These are phyloP conservation scores for Bufo gargarizans DNA, from an alignment of 2,113 vertebrate species.

Conservation along the genomic window DNA sequence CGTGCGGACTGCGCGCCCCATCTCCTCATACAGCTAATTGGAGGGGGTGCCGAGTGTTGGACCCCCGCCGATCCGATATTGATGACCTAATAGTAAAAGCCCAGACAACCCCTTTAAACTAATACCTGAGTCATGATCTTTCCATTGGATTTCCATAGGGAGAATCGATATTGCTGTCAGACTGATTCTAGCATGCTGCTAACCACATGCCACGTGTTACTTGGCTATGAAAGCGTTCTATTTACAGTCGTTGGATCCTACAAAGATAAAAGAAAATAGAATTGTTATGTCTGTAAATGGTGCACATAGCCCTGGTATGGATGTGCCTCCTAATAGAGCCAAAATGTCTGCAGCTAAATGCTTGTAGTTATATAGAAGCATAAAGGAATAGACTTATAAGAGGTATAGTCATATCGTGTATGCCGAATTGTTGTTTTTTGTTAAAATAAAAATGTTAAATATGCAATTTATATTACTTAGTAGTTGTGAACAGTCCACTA, in stretches of 20 bases:
- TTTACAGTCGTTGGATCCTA: neutral
- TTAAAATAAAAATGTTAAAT: neutral
- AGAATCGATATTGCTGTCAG: neutral
- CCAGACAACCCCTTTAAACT: no score
- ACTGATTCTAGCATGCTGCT: neutral
- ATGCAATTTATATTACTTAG: neutral
- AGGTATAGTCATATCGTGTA: neutral
- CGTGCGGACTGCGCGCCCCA: no score
- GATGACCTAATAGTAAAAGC: no score
- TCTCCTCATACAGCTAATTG: no score
- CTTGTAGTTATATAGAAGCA: neutral
- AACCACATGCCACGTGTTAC: neutral
- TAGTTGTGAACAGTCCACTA: neutral
- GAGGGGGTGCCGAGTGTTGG: no score
- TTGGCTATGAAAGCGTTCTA: neutral
- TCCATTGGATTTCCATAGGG: neutral
- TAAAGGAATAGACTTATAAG: neutral
- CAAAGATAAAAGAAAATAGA: conserved; percentile 3
- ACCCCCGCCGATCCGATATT: no score
- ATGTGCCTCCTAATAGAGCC: neutral
- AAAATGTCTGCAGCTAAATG: no score
- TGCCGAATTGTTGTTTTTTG: neutral
- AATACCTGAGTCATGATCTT: neutral
- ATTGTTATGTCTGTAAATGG: conserved; percentile 17
- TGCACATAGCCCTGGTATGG: neutral